These are phyloP conservation scores for Drosophila ficusphila DNA, from an alignment of 1,140 invertebrate genomes.

Conservation along the genomic window DNA sequence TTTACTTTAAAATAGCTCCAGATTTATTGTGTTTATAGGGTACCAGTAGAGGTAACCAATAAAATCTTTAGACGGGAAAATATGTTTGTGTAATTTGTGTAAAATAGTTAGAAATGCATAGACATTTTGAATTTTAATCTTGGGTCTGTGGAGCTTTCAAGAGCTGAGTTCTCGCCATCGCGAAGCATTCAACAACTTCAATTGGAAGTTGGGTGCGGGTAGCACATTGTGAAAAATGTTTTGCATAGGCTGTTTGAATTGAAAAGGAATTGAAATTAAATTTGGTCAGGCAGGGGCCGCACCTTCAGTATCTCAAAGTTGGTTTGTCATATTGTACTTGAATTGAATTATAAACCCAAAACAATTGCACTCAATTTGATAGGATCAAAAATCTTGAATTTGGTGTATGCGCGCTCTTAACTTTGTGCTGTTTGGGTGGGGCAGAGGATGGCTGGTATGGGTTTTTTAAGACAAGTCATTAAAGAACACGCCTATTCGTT, in stretches of 20 bases:
- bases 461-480: conserved; percentile 5
- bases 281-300: conserved; percentile 13
- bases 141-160: neutral
- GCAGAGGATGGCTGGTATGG: conserved; percentile 13
- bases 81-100: neutral
- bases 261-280: conserved; percentile 17
- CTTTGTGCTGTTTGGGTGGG: conserved; percentile 7
- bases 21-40: too few species aligned
- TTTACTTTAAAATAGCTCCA: too few species aligned
- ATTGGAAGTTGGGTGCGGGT: conserved; percentile 35
- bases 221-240: conserved; percentile 28
- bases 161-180: conserved; percentile 14
- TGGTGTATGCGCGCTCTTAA: conserved; percentile 15
- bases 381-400: conserved; percentile 14
- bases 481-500: conserved; percentile 16
- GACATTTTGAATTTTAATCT: conserved; percentile 36
- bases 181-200: neutral
- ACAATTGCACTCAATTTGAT: conserved; percentile 36
- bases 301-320: conserved; percentile 20
- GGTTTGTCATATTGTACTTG: conserved; percentile 30
- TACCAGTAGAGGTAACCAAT: neutral
- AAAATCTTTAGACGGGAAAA: neutral
- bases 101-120: neutral
- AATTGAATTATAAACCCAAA: conserved; percentile 33
- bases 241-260: conserved; percentile 27